A percentile compares a stretch with the other conserved stretches of the same genome.
Conservation (phyloP, 2,797 vertebrate genomes). For the Ceyx erithaca region DNA sequence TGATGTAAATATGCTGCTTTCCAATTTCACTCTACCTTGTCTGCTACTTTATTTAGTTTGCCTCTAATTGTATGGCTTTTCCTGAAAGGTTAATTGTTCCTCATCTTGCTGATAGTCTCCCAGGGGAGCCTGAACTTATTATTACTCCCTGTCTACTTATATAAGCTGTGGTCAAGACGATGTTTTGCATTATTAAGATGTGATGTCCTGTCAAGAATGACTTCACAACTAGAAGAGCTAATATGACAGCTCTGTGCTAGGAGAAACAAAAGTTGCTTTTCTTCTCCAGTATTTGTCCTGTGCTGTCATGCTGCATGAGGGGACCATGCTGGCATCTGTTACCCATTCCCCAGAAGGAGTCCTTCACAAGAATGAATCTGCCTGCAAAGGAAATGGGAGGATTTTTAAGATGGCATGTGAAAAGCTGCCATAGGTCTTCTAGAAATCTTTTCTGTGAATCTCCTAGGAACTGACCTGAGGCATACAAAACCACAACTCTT, state of each 20-base stretch:
- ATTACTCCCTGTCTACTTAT: background rate
- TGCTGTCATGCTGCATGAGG: background rate
- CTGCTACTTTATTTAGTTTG: background rate
- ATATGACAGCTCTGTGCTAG: conserved; percentile 20
- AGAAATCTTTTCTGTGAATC: conserved; percentile 21
- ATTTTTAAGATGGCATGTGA: conserved; percentile 13
- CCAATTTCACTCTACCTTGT: background rate
- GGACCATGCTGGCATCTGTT: background rate
- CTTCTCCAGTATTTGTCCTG: background rate
- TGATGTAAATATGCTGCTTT: background rate
- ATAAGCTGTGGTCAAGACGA: background rate
- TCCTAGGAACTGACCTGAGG: conserved; percentile 13
- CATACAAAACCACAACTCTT: background rate
- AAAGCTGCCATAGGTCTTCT: background rate
- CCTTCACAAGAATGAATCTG: conserved; percentile 7
- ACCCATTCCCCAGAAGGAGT: background rate
- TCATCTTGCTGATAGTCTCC: background rate
- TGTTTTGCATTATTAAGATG: conserved; percentile 40
- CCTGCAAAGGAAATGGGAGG: background rate
- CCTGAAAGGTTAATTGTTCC: conserved; percentile 32
- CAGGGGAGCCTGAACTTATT: conserved; percentile 1
- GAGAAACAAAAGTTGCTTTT: background rate
- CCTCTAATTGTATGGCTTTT: background rate
- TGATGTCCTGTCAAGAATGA: background rate
- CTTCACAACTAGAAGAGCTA: background rate